Base-by-base conservation (phyloP, 1,140 invertebrate genomes). In the Dermatophagoides farinae region DNA sequence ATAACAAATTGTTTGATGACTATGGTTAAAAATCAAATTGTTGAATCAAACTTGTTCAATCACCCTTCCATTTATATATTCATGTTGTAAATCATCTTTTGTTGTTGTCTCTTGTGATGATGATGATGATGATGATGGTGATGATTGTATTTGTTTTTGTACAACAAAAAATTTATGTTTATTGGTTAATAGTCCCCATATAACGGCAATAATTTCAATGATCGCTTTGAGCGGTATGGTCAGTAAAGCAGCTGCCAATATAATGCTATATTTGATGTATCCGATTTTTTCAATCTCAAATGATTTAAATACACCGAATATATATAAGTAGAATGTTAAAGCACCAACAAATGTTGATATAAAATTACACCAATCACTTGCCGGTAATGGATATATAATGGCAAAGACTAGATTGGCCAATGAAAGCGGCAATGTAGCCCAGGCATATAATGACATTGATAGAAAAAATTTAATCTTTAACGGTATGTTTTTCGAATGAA, bases 81-180 rank as follows among this genome's bases (percentile, higher is more conserved):
- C n/a, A n/a, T n/a, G n/a, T n/a, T n/a, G n/a, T n/a, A n/a, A n/a
- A n/a, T n/a, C n/a, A n/a, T n/a, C n/a, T n/a, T n/a, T n/a, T n/a
- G n/a, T n/a, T n/a, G n/a, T n/a, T n/a, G n/a, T n/a, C n/a, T n/a
- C 31, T 20, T 44, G 2, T 44, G 43, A 5, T 44, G 43, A 44
- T 20, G 18, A 44, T 44, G 43, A 44, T 44, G 43, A 44, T 4
- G 2, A 2, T 31, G 2, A 4, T 8, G 8, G 31, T 31, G 31
- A 8, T 31, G 31, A 31, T 31, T 44, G 18, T 1, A 60, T 72
- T 93, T 95, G 68, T 90, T 86, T 65, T 55, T 63, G 61, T 10
- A 96, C 89, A 65, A 96, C 81, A 73, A 92, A 93, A 75, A 95
- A 96, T 72, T 86, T 87, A 72, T 92, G 84, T 73, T 92, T 92